Evolutionary conservation across 2,113 vertebrate species (phyloP).

Genomic region (Heterotilapia buettikoferi): DNA sequence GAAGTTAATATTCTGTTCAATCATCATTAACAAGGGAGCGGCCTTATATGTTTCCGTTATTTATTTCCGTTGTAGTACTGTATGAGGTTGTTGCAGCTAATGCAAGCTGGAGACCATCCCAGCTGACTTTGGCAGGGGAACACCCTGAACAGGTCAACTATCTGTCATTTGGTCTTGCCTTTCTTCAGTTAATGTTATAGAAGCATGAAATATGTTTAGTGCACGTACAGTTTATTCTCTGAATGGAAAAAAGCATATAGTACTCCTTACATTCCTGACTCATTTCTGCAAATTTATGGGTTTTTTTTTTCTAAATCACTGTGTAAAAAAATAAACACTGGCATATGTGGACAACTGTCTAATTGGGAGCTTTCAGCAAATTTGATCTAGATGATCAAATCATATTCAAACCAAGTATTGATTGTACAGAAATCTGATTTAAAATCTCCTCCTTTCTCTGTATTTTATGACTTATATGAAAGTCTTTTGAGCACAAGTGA

Average conservation of each 20-base stretch:
- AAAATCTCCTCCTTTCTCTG: constrained; percentile 52
- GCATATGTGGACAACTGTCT: neutral
- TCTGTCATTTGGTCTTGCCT: neutral
- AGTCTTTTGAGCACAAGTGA: constrained; percentile 68
- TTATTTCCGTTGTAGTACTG: neutral
- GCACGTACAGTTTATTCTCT: neutral
- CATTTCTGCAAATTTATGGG: neutral
- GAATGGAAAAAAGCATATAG: neutral
- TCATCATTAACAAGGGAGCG: neutral
- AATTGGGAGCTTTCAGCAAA: neutral
- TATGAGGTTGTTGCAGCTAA: neutral
- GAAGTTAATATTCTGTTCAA: neutral
- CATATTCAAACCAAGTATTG: neutral
- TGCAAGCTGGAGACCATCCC: neutral
- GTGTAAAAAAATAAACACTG: neutral
- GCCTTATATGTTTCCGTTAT: neutral
- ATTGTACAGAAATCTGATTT: constrained; percentile 31
- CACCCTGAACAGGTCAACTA: neutral
- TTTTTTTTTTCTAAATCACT: neutral
- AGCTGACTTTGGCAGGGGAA: neutral
- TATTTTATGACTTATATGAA: constrained; percentile 64
- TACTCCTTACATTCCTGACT: neutral
- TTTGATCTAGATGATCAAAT: constrained; percentile 7
- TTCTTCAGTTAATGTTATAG: neutral
- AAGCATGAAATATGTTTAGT: neutral